Evolutionary conservation across 2,113 vertebrate genomes (phyloP).

Genomic region (Bambusicola thoracicus): DNA sequence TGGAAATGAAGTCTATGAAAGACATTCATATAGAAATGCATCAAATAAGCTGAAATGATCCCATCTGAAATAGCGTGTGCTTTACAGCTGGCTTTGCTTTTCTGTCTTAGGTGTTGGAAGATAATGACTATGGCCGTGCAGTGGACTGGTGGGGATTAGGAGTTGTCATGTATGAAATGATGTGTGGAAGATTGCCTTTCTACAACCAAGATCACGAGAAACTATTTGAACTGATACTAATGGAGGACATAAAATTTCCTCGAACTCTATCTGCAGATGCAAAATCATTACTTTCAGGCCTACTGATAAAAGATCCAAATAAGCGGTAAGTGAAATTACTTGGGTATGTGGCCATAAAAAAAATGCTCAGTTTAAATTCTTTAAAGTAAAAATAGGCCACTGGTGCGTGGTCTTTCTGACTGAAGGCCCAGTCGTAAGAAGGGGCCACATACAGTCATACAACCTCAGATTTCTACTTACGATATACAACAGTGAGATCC

Average conservation of each 20-base stretch:
- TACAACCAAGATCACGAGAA: slow-evolving; percentile 99
- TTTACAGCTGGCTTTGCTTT: slow-evolving; percentile 23
- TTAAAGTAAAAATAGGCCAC: not conserved
- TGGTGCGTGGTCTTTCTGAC: not conserved
- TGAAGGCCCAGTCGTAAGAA: not conserved
- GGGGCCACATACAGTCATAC: no score
- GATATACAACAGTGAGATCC: not conserved
- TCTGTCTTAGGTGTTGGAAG: slow-evolving; percentile 89
- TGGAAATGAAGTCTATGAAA: not conserved
- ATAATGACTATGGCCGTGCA: slow-evolving; percentile 95
- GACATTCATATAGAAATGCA: fast-evolving
- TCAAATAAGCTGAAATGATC: not conserved
- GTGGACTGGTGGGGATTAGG: slow-evolving; percentile 99
- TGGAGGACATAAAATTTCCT: slow-evolving; percentile 99
- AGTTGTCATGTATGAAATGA: slow-evolving; percentile 98
- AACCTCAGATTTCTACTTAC: not conserved
- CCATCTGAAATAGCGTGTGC: not conserved
- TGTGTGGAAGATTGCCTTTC: slow-evolving; percentile 96
- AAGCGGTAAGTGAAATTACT: slow-evolving; percentile 84
- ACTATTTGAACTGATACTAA: slow-evolving; percentile 96
- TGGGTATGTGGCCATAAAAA: not conserved
- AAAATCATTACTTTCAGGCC: slow-evolving; percentile 95
- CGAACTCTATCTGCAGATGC: slow-evolving; percentile 94
- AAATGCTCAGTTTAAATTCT: not conserved
- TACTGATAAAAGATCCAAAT: slow-evolving; percentile 98